These are phyloP conservation scores for Typhlichthys subterraneus DNA, from an alignment of 2,797 vertebrate species.

Conservation along the genomic window DNA sequence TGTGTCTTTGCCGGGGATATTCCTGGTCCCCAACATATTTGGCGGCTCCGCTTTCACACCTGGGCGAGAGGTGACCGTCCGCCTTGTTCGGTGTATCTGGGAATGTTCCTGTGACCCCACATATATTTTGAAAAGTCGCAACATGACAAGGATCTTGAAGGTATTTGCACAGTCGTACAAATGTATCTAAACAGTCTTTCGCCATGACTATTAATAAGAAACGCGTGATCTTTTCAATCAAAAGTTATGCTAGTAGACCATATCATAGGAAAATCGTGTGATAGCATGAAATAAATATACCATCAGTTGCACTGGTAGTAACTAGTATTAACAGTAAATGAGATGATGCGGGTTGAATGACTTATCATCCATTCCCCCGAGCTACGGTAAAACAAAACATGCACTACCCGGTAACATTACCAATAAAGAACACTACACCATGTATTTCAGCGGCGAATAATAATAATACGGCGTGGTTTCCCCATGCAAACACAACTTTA, in stretches of 20 bases:
- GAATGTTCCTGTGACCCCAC: slow-evolving; percentile 85
- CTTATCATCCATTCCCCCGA: too few relatives aligned
- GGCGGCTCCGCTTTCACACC: not conserved
- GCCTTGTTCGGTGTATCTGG: slow-evolving; percentile 40
- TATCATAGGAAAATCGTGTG: slow-evolving; percentile 16
- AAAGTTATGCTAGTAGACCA: slow-evolving; percentile 21
- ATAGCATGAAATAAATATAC: slow-evolving; percentile 4
- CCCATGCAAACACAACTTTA: slow-evolving; percentile 5
- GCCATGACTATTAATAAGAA: slow-evolving; percentile 57
- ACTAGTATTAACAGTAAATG: too few relatives aligned
- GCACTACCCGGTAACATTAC: too few relatives aligned
- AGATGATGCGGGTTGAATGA: too few relatives aligned
- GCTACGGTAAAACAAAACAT: too few relatives aligned
- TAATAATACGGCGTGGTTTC: not conserved
- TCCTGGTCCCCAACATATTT: slow-evolving; percentile 21
- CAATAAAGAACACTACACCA: too few relatives aligned
- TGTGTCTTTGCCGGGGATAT: slow-evolving; percentile 47
- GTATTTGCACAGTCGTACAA: slow-evolving; percentile 66
- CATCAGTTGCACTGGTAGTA: too few relatives aligned
- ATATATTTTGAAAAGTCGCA: slow-evolving; percentile 88
- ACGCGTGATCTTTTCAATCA: not conserved
- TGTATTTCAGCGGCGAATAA: too few relatives aligned
- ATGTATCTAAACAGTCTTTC: slow-evolving; percentile 49
- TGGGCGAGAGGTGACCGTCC: slow-evolving; percentile 8
- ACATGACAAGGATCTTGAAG: slow-evolving; percentile 89